A percentile compares a stretch with the other conserved stretches of the same genome.
phyloP scores from a whole-genome alignment of 2,797 vertebrate genomes.

The Carapus acus region DNA sequence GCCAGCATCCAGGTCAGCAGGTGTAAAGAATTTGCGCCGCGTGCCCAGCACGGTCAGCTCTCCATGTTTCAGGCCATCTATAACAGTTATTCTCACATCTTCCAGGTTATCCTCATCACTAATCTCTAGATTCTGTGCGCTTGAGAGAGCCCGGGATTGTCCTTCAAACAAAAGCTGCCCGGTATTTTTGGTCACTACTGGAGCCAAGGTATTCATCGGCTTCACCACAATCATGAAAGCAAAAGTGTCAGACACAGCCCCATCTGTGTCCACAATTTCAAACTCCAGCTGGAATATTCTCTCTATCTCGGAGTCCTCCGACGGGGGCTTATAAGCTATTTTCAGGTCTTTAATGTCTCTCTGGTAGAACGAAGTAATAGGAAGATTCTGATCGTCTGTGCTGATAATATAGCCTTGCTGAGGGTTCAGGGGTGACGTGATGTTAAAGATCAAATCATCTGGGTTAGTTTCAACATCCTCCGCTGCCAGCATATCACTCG shows the following conservation, averaged over 20 bases:
- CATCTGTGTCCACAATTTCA: conserved; percentile 78
- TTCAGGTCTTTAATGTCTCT: conserved; percentile 81
- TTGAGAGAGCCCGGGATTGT: conserved; percentile 77
- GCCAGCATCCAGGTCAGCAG: conserved; percentile 73
- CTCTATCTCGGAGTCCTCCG: conserved; percentile 72
- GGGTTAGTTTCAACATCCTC: conserved; percentile 77
- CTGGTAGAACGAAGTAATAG: conserved; percentile 84
- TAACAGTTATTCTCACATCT: conserved; percentile 74
- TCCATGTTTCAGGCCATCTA: conserved; percentile 77
- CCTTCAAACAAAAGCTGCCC: conserved; percentile 84
- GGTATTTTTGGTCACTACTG: conserved; percentile 74
- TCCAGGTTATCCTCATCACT: conserved; percentile 81
- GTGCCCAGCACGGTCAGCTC: conserved; percentile 66
- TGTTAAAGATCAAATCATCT: conserved; percentile 81
- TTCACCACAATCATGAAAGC: conserved; percentile 84
- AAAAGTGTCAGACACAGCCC: conserved; percentile 78
- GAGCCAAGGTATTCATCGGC: conserved; percentile 81
- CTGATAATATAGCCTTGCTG: conserved; percentile 79
- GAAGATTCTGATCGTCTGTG: conserved; percentile 78
- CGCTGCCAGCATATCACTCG: conserved; percentile 77
- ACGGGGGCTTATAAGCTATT: conserved; percentile 82
- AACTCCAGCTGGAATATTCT: conserved; percentile 82
- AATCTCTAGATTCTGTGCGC: conserved; percentile 77
- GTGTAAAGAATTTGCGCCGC: conserved; percentile 73
- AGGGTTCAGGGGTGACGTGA: conserved; percentile 65